phyloP scores from a whole-genome alignment of 1,140 invertebrate species.

The Drosophila erecta region DNA sequence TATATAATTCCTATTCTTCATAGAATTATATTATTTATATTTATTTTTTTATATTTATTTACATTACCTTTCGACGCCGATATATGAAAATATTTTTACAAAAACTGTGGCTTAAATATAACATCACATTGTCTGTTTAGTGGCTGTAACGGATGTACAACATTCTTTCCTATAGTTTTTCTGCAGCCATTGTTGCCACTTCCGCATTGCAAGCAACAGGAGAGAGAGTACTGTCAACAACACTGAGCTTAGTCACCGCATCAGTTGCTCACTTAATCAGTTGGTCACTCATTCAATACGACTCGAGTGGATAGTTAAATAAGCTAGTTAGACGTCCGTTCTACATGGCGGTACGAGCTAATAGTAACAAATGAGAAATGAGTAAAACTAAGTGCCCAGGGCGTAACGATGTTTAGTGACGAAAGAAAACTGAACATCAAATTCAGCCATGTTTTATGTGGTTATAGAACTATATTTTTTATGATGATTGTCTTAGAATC shows the following conservation, averaged over 20 bases:
- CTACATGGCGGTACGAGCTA: constrained; percentile 59
- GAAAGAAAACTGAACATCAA: constrained; percentile 1
- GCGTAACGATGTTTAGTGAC: constrained; percentile 21
- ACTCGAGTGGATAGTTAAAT: constrained; percentile 26
- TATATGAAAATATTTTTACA: too few species aligned
- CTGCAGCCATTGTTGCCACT: constrained; percentile 38
- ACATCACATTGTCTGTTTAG: too few species aligned
- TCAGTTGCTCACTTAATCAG: constrained; percentile 42
- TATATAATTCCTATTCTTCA: too few species aligned
- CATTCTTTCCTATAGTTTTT: constrained; percentile 19
- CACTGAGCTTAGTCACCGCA: constrained; percentile 31
- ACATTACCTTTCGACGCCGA: too few species aligned
- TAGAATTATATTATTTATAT: too few species aligned
- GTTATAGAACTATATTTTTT: neutral
- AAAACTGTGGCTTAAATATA: too few species aligned
- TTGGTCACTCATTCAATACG: constrained; percentile 32
- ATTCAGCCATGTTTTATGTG: neutral
- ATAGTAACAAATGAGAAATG: constrained; percentile 40
- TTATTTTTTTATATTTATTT: too few species aligned
- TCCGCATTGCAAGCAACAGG: constrained; percentile 48
- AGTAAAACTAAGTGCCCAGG: constrained; percentile 11
- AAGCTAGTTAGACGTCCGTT: constrained; percentile 46
- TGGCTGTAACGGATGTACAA: constrained; percentile 1
- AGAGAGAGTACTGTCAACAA: constrained; percentile 1
- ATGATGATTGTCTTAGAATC: neutral